These are phyloP conservation scores for Percopsis omiscomaycus DNA, from an alignment of 2,797 vertebrate genomes.

Conservation along the genomic window DNA sequence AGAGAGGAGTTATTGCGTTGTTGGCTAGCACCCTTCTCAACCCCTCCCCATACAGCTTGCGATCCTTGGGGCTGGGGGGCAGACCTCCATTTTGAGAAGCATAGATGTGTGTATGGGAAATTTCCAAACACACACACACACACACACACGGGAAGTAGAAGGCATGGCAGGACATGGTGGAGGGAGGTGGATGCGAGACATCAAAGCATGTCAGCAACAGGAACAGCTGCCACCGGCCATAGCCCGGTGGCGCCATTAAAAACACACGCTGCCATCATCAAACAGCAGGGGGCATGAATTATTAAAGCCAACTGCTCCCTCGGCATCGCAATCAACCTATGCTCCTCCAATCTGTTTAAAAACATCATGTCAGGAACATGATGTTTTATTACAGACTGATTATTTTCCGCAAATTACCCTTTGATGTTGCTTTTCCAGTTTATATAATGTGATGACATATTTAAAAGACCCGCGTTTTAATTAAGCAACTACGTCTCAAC, in stretches of 20 bases:
- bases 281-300: constrained; percentile 61
- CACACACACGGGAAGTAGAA: constrained; percentile 25
- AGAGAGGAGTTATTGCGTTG: neutral
- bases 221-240: constrained; percentile 63
- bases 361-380: neutral
- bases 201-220: constrained; percentile 59
- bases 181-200: constrained; percentile 35
- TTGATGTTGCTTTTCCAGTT: constrained; percentile 37
- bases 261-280: constrained; percentile 59
- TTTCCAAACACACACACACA: neutral
- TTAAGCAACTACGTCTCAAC: neutral
- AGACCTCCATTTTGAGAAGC: no score
- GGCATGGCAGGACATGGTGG: neutral
- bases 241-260: constrained; percentile 14
- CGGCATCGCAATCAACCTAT: constrained; percentile 28
- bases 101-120: neutral
- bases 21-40: neutral
- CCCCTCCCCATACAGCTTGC: no score
- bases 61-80: no score
- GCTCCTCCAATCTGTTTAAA: constrained; percentile 6
- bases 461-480: constrained; percentile 11
- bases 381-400: constrained; percentile 29
- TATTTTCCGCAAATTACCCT: constrained; percentile 35
- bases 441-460: constrained; percentile 31
- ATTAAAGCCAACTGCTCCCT: constrained; percentile 55